Conservation (phyloP, 2,113 vertebrate species). For the Ciconia maguari region DNA sequence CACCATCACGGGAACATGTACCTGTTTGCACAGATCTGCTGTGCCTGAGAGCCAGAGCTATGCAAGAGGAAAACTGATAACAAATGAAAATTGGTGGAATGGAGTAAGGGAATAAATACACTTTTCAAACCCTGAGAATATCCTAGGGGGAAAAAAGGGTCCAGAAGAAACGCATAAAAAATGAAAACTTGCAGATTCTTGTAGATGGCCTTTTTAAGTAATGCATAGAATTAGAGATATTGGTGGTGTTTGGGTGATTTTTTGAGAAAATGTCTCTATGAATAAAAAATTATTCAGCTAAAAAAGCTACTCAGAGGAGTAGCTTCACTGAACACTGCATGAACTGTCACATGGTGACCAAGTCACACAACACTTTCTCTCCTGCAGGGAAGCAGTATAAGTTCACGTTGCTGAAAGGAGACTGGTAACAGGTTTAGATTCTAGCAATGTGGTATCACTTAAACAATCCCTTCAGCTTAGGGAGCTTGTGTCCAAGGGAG, state of each 20-base stretch:
- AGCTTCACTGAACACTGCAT: not conserved
- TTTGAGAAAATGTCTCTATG: not conserved
- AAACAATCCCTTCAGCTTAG: not conserved
- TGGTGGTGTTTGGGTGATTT: not conserved
- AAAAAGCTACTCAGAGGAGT: no score
- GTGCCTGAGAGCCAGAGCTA: not conserved
- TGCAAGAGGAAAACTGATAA: not conserved
- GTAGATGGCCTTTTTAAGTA: not conserved
- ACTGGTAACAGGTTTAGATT: not conserved
- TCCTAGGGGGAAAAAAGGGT: not conserved
- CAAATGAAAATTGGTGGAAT: not conserved
- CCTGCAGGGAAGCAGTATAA: not conserved
- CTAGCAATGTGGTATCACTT: not conserved
- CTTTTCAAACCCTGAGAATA: not conserved
- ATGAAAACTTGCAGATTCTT: not conserved
- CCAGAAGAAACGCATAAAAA: not conserved
- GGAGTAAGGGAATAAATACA: not conserved
- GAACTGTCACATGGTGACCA: not conserved
- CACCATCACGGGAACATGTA: not conserved
- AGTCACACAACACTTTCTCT: not conserved
- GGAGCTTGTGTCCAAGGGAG: not conserved
- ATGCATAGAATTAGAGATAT: not conserved
- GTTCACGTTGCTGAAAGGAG: not conserved
- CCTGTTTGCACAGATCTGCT: not conserved
- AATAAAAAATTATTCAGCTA: not conserved